A percentile compares a stretch with the other conserved stretches of the same genome.
phyloP scores from a whole-genome alignment of 2,113 vertebrate species.

The Cacatua alba region DNA sequence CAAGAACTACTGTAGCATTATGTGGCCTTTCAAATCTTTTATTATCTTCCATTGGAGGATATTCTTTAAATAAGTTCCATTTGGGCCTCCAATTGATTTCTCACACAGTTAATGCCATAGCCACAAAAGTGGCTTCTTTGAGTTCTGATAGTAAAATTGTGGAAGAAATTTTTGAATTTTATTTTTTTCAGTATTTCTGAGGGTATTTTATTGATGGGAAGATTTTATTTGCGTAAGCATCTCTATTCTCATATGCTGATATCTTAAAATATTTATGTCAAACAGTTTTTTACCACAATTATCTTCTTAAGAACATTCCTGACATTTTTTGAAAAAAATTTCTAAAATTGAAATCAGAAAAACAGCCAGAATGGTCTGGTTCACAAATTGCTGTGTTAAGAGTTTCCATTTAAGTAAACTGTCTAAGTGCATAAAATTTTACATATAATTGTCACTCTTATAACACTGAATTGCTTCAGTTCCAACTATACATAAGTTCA shows the following conservation, averaged over 20 bases:
- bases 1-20: neutral
- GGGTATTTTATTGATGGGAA: neutral
- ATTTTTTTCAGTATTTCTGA: neutral
- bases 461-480: neutral
- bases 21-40: neutral
- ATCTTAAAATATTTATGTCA: neutral
- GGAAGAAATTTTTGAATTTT: neutral
- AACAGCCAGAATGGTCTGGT: constrained; percentile 9
- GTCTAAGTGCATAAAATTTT: constrained; percentile 31
- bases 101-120: neutral
- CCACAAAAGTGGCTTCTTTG: neutral
- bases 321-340: constrained; percentile 15
- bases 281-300: constrained; percentile 29
- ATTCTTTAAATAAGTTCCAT: neutral
- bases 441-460: constrained; percentile 18
- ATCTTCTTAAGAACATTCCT: neutral
- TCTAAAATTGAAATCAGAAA: constrained; percentile 13
- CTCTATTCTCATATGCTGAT: neutral
- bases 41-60: neutral
- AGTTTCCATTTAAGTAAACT: constrained; percentile 52
- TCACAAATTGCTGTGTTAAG: constrained; percentile 49
- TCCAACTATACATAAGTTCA: neutral
- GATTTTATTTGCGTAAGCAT: neutral
- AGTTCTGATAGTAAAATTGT: neutral
- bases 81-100: neutral